Evolutionary conservation across 1,140 invertebrate species (phyloP), one percentile per base, ranked within the genome.

Genomic region (Habropoda laboriosa): DNA sequence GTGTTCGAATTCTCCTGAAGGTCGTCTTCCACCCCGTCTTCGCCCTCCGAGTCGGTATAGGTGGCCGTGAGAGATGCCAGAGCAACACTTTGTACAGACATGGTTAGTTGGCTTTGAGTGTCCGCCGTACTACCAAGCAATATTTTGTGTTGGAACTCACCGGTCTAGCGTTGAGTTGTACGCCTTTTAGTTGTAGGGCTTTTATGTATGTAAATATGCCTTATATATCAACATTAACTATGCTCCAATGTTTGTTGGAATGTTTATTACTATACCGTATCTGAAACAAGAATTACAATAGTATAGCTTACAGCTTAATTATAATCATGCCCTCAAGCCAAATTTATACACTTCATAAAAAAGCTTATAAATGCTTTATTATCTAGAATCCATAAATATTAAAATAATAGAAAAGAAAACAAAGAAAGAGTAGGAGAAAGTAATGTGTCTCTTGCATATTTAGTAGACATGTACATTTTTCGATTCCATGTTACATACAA

Each of bases 41-140:
- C 96, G 57, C 96, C 96, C 92, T 97, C 96, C 2, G 96, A 97
- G 90, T 97, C 96, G 21, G 96, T 97, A 91, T 97, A 97, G 57
- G 96, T 96, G 32, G 96, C 96, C 61, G 96, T 97, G 82, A 97
- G 93, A 82, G 96, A 96, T 83, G 96, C 96, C 91, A 97, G 92
- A 79, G 96, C 96, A 91, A 92, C 87, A 90, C 92, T 93, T 92
- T 92, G 92, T 92, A 92, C 92, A 93, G 92, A 93, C 92, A 93
- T 93, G 79, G 90, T 92, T 93, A 92, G 85, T 93, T 92, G 89
- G 88, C 89, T 91, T 92, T 92, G 90, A 91, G 89, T 91, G 88
- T 90, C 91, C 91, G 80, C 87, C 81, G 87, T 90, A 87, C 89
- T 91, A 92, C 88, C 88, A 92, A 92, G 88, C 87, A 89, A 90